These are phyloP conservation scores for Notechis scutatus DNA, from an alignment of 2,113 vertebrate genomes.

Conservation along the genomic window DNA sequence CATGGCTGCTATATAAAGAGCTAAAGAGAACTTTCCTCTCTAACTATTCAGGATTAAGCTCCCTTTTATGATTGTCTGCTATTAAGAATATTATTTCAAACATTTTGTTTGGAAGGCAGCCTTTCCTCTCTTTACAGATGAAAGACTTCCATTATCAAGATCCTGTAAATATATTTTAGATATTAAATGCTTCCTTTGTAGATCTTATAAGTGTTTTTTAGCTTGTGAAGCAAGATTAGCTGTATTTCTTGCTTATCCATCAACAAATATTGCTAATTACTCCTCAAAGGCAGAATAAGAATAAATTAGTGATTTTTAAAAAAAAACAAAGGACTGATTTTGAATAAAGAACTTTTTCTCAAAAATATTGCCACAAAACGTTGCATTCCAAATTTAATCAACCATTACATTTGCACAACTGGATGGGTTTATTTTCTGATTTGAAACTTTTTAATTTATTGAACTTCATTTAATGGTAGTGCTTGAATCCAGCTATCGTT, in stretches of 20 bases:
- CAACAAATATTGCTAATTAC: constrained; percentile 68
- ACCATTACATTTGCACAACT: constrained; percentile 30
- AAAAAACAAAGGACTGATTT: constrained; percentile 2
- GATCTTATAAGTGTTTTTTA: constrained; percentile 53
- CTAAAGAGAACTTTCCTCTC: constrained; percentile 47
- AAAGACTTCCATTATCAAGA: constrained; percentile 64
- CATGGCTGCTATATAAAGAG: constrained; percentile 22
- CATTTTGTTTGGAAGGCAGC: constrained; percentile 56
- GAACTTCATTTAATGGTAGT: not conserved
- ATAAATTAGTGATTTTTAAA: constrained; percentile 41
- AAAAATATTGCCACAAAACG: constrained; percentile 35
- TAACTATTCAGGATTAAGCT: constrained; percentile 51
- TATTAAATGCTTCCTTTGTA: constrained; percentile 61
- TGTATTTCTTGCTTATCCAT: constrained; percentile 66
- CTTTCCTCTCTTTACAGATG: constrained; percentile 57
- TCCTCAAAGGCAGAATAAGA: constrained; percentile 56
- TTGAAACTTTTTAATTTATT: constrained; percentile 5
- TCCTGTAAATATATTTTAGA: constrained; percentile 66
- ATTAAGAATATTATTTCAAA: constrained; percentile 56
- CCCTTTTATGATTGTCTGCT: constrained; percentile 32
- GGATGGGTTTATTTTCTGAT: not conserved
- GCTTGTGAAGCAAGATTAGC: constrained; percentile 51
- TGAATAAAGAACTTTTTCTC: not conserved
- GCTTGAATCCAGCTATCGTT: constrained; percentile 46
- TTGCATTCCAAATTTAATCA: constrained; percentile 4